These are phyloP conservation scores for Montipora sp. DNA, from an alignment of 64 coral and sea anemone species.

Conservation along the genomic window DNA sequence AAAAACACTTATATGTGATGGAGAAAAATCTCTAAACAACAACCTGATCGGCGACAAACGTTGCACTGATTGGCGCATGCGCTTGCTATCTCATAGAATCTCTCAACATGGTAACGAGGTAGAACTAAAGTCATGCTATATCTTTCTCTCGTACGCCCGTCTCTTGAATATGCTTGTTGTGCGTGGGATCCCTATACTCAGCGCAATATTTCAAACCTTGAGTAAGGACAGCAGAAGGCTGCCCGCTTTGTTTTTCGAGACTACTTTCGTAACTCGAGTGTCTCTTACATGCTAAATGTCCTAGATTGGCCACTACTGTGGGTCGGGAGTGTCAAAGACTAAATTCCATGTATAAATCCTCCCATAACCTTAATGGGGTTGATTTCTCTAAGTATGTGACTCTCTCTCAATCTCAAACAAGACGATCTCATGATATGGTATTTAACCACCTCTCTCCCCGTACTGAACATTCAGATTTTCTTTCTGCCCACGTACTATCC, in stretches of 20 bases:
- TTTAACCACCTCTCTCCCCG: too few relatives aligned
- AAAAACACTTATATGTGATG: too few relatives aligned
- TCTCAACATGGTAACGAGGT: constrained; percentile 38
- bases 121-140: neutral
- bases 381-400: too few relatives aligned
- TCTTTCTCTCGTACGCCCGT: neutral
- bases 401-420: too few relatives aligned
- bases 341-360: too few relatives aligned
- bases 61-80: constrained; percentile 60
- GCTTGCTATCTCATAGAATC: constrained; percentile 65
- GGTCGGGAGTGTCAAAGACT: too few relatives aligned
- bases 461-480: too few relatives aligned
- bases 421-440: too few relatives aligned
- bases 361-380: too few relatives aligned
- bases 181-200: constrained; percentile 1
- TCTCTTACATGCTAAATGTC: neutral
- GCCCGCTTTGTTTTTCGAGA: neutral
- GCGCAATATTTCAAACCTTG: neutral
- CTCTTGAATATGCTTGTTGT: neutral
- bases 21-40: too few relatives aligned
- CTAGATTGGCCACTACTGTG: too few relatives aligned
- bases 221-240: neutral
- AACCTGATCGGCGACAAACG: neutral
- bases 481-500: too few relatives aligned
- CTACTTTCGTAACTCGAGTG: neutral